A percentile compares a stretch with the other conserved stretches of the same genome.
Evolutionary conservation across 2,888 invertebrate genomes (phyloP).

Genomic region (Molorchus minor): DNA sequence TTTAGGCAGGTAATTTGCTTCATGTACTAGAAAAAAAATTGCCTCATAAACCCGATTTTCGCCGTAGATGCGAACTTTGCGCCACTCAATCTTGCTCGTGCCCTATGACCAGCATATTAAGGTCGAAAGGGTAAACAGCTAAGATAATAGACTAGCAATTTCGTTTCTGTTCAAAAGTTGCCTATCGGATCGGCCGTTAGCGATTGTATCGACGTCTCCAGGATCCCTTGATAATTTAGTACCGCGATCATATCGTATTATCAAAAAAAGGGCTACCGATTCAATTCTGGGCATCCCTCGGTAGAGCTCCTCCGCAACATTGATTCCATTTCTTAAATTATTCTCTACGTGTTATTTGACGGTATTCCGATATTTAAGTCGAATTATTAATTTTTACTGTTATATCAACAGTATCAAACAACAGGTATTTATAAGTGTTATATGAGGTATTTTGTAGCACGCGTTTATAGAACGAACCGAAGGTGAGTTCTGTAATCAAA

Average conservation of each 20-base stretch:
- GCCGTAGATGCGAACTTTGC: constrained; percentile 29
- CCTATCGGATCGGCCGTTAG: constrained; percentile 28
- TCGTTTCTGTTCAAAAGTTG: constrained; percentile 34
- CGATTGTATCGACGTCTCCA: constrained; percentile 22
- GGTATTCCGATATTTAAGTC: too few species aligned
- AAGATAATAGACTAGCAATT: constrained; percentile 37
- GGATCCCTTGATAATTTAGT: constrained; percentile 20
- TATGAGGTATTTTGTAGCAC: too few species aligned
- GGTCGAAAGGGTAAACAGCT: constrained; percentile 23
- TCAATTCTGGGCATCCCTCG: constrained; percentile 13
- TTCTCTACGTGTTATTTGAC: neutral
- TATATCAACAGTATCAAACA: too few species aligned
- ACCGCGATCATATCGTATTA: constrained; percentile 22
- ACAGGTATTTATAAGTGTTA: too few species aligned
- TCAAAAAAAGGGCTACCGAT: constrained; percentile 19
- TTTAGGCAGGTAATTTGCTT: too few species aligned
- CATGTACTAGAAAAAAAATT: too few species aligned
- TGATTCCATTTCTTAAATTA: constrained; percentile 8
- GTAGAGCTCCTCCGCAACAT: neutral
- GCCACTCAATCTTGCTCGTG: constrained; percentile 19
- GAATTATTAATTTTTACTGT: too few species aligned
- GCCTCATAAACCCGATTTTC: too few species aligned
- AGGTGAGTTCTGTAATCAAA: too few species aligned
- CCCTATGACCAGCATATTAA: constrained; percentile 17
- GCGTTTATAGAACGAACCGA: too few species aligned